phyloP scores from a whole-genome alignment of 2,888 invertebrate genomes.

The Brenthis daphne region DNA sequence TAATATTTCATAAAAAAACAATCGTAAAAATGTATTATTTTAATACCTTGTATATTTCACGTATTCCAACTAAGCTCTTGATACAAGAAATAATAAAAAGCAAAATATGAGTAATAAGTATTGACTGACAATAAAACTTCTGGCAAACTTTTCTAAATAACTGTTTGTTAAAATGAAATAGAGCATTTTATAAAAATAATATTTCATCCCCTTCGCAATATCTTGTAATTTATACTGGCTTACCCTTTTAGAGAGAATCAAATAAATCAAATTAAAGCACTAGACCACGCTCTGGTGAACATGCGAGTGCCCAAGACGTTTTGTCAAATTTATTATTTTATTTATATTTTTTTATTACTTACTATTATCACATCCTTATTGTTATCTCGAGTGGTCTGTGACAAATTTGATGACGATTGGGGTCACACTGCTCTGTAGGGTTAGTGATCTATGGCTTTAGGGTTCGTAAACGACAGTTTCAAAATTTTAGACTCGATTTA shows the following conservation, averaged over 20 bases:
- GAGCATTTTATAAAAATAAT: slow-evolving; percentile 45
- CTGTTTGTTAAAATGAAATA: slow-evolving; percentile 41
- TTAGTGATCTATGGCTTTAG: slow-evolving; percentile 70
- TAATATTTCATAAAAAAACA: no score
- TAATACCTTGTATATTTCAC: no score
- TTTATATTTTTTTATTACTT: slow-evolving; percentile 77
- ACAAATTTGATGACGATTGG: slow-evolving; percentile 81
- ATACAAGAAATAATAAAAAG: background rate
- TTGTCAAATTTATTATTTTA: slow-evolving; percentile 82
- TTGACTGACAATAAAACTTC: slow-evolving; percentile 11
- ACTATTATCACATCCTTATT: slow-evolving; percentile 70
- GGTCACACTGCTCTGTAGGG: slow-evolving; percentile 66
- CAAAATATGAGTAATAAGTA: background rate
- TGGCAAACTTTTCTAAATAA: slow-evolving; percentile 48
- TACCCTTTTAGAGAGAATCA: slow-evolving; percentile 74
- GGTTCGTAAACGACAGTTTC: slow-evolving; percentile 73
- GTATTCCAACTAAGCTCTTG: no score
- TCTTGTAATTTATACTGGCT: slow-evolving; percentile 67
- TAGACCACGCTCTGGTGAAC: slow-evolving; percentile 70
- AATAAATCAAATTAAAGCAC: slow-evolving; percentile 81
- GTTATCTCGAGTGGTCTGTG: slow-evolving; percentile 78
- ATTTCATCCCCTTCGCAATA: slow-evolving; percentile 52
- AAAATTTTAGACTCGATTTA: slow-evolving; percentile 76
- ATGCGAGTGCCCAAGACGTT: slow-evolving; percentile 80
- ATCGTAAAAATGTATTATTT: no score